Evolutionary conservation across 2,113 vertebrate genomes (phyloP), one percentile per base, ranked within the genome.

Genomic region (Opisthocomus hoazin): DNA sequence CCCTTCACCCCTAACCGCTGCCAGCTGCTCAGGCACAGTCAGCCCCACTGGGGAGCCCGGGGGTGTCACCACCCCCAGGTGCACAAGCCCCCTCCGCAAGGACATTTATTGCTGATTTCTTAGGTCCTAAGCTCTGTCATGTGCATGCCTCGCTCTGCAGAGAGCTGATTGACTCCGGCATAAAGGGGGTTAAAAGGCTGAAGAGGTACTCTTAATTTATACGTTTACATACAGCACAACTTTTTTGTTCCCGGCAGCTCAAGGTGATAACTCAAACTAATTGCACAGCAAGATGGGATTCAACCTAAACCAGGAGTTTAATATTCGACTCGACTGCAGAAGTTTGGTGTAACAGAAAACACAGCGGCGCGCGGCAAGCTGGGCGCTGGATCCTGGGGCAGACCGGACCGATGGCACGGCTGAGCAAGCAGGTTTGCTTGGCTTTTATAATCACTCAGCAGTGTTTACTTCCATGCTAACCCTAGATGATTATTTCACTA

Each of bases 351-450:
- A 10, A 60, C 2, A 9, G 6, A 27, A 27, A 57, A 23, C 1
- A 0, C 70, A 58, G 50, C 0, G 5, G 27, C 7, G 2, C 1
- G 1, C 0, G 3, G 53, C 9, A 8, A 50, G 61, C 9, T 1
- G 41, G 41, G 41, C 3, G n/a, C 53, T 54, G 74, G 73, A 2
- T 41, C 9, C 71, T 15, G 1, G 3, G 3, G 32, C 12, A 21
- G 21, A 26, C 18, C 7, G 9, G 41, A 63, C 46, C 12, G 11
- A 23, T 65, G 18, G 27, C 50, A 23, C 1, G 4, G 19, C 32
- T 6, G 21, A 53, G 50, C 20, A 17, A 23, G 27, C 6, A 11
- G n/a, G 3, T 18, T 22, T 13, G 10, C 17, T 26, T n/a, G 50
- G 21, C 26, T 70, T 32, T 60, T n/a, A 36, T 4, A 10, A 61